Conservation (phyloP, 2,797 vertebrate genomes). For the Leontopithecus rosalia region DNA sequence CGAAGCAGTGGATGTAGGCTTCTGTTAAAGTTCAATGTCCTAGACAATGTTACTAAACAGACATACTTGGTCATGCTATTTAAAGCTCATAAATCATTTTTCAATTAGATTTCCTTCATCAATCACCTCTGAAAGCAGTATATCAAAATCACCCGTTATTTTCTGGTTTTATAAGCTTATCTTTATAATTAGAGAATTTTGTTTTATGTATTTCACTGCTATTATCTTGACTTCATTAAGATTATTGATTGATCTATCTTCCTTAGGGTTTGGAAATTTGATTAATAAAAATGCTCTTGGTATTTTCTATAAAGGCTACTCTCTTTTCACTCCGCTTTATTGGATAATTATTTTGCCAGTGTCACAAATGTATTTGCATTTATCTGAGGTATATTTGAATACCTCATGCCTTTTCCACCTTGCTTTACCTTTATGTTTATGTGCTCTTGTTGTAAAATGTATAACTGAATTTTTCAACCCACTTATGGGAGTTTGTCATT, state of each 20-base stretch:
- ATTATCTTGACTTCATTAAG: constrained; percentile 58
- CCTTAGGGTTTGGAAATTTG: neutral
- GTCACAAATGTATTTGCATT: constrained; percentile 3
- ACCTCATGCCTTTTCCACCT: neutral
- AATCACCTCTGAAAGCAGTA: constrained; percentile 42
- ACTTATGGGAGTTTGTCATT: neutral
- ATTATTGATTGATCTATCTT: constrained; percentile 31
- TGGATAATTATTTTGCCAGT: neutral
- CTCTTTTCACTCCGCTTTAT: neutral
- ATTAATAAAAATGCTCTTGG: neutral
- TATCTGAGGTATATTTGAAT: neutral
- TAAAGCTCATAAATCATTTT: constrained; percentile 42
- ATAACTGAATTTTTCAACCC: neutral
- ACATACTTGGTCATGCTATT: neutral
- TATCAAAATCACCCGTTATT: constrained; percentile 37
- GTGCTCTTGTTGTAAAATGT: neutral
- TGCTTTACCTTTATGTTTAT: neutral
- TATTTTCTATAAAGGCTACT: neutral
- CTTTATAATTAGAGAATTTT: constrained; percentile 31
- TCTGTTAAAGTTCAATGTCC: neutral
- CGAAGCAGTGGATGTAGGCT: neutral
- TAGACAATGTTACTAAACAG: neutral
- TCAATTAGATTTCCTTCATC: constrained; percentile 51
- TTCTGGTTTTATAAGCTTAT: constrained; percentile 55
- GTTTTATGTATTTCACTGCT: constrained; percentile 44